Conservation (phyloP, 2,113 vertebrate species). For the Ceuthmochares aereus region DNA sequence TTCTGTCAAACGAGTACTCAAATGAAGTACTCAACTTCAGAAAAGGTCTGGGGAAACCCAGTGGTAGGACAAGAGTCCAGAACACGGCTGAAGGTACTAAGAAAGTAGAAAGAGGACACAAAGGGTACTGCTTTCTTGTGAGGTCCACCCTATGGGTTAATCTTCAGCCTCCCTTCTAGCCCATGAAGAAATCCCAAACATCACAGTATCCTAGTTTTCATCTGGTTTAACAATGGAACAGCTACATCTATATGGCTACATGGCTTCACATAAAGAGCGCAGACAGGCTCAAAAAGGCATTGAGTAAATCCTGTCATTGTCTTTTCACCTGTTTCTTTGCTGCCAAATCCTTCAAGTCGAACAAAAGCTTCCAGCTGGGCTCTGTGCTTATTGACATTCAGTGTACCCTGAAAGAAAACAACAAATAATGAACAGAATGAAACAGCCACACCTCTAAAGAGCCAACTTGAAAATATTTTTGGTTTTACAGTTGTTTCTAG, state of each 20-base stretch:
- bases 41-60: neutral
- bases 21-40: neutral
- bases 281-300: neutral
- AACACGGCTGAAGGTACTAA: neutral
- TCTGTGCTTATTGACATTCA: slow-evolving; percentile 91
- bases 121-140: neutral
- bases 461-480: neutral
- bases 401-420: slow-evolving; percentile 80
- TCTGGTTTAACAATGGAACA: neutral
- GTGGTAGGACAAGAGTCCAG: neutral
- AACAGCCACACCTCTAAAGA: neutral
- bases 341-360: slow-evolving; percentile 78
- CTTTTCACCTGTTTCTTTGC: slow-evolving; percentile 86
- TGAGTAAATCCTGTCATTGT: neutral
- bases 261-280: neutral
- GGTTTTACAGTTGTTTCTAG: neutral
- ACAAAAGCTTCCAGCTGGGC: slow-evolving; percentile 89
- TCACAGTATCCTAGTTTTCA: neutral
- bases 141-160: neutral
- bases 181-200: neutral
- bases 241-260: neutral
- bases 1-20: neutral
- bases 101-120: neutral
- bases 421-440: neutral
- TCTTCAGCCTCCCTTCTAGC: neutral